These are phyloP conservation scores for Tricholauxania praeusta DNA, from an alignment of 2,888 invertebrate species.

Conservation along the genomic window DNA sequence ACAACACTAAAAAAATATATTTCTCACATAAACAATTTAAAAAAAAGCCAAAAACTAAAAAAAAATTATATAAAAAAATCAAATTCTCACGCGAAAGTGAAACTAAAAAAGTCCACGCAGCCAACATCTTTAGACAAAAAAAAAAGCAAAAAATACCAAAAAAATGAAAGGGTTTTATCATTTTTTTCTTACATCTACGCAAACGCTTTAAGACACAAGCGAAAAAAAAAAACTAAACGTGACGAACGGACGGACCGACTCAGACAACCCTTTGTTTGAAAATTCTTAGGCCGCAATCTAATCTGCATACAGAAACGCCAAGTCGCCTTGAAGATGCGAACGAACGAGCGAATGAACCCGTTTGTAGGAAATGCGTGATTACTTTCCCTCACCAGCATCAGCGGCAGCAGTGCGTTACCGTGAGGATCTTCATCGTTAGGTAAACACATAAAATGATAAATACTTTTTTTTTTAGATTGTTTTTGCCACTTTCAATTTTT, in stretches of 20 bases:
- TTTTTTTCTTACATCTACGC: neutral
- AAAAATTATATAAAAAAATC: slow-evolving; percentile 11
- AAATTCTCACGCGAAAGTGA: slow-evolving; percentile 35
- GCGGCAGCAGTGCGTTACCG: neutral
- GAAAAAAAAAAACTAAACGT: slow-evolving; percentile 23
- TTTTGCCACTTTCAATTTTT: slow-evolving; percentile 28
- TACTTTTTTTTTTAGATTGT: slow-evolving; percentile 25
- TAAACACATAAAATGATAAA: slow-evolving; percentile 24
- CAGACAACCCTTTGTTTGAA: slow-evolving; percentile 35
- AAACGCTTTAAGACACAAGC: neutral
- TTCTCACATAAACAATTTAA: too few species aligned
- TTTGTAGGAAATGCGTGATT: slow-evolving; percentile 12
- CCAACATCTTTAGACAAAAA: slow-evolving; percentile 12
- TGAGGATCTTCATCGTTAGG: slow-evolving; percentile 21
- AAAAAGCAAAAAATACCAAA: slow-evolving; percentile 16
- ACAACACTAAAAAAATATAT: too few species aligned
- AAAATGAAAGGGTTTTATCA: slow-evolving; percentile 31
- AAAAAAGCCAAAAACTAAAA: neutral
- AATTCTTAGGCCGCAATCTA: slow-evolving; percentile 26
- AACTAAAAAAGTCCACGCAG: slow-evolving; percentile 8
- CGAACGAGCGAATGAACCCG: neutral
- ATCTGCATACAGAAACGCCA: slow-evolving; percentile 24
- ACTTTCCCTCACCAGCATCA: slow-evolving; percentile 18
- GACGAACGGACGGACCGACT: slow-evolving; percentile 9
- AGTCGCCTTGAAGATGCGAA: slow-evolving; percentile 18